Base-by-base conservation (phyloP, 1,140 invertebrate species). In the Hypsibius dujardini region DNA sequence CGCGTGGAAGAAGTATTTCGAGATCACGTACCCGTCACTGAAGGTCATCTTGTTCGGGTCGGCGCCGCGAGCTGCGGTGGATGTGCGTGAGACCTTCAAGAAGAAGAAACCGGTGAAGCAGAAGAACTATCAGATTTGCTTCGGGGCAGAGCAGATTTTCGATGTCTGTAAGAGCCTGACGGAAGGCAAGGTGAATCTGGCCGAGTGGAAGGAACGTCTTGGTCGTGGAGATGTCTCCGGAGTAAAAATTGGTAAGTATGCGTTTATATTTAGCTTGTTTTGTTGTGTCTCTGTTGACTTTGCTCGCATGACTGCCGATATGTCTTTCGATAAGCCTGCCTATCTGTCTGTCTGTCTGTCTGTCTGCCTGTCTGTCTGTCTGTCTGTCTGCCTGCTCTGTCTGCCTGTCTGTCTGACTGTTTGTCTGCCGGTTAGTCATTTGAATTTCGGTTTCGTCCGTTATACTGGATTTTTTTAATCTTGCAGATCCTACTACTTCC, bases 1-100 rank as follows among this genome's bases (percentile, higher is more conserved):
- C 0, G 92, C 91, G 0, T 96, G 92, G 92, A 87, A 87, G 76
- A 78, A 88, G 69, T 93, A 92, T 77, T 88, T 95, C 70, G 79
- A 81, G 2, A 74, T 77, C 0, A 83, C 83, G 45, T 95, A 87
- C 79, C 90, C 90, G 1, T 82, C 85, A 59, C 76, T 94, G 47
- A 82, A 85, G 70, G 84, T 95, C 50, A 81, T 92, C 1, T 85
- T 87, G 73, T 94, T 94, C 75, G 91, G 90, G 0, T 92, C 90
- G 0, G 7, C 50, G n/a, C 50, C 50, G 7, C 50, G 50, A 56
- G 50, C 50, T 7, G 50, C 50, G 7, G 50, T 56, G 7, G n/a
- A 56, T n/a, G 7, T 56, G 7, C 50, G 50, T n/a, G 50, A 56
- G n/a, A n/a, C n/a, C n/a, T n/a, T n/a, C n/a, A n/a, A n/a, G n/a